These are phyloP conservation scores for Drosophila pseudotakahashii DNA, from an alignment of 2,888 invertebrate genomes.

Conservation along the genomic window DNA sequence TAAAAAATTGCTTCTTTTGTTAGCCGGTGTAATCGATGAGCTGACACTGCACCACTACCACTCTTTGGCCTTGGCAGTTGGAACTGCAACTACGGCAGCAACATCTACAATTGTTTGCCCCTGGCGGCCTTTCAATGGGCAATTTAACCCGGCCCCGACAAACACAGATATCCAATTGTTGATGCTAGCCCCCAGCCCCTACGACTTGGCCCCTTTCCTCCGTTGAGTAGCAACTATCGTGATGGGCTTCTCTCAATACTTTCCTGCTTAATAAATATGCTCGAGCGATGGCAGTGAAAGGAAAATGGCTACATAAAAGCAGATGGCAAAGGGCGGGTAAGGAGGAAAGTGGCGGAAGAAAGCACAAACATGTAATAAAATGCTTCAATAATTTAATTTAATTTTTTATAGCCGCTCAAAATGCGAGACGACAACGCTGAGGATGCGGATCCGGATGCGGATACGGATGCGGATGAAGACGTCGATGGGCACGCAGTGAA, in stretches of 20 bases:
- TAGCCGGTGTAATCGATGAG: conserved; percentile 42
- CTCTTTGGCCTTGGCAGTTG: conserved; percentile 29
- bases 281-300: conserved; percentile 29
- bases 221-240: conserved; percentile 59
- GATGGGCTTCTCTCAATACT: conserved; percentile 68
- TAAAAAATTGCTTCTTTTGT: not conserved
- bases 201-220: not conserved
- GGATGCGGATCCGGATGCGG: conserved; percentile 11
- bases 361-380: conserved; percentile 65
- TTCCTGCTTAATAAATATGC: conserved; percentile 63
- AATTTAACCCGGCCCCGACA: conserved; percentile 59
- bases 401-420: conserved; percentile 45
- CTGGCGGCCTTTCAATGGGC: conserved; percentile 73
- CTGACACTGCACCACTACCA: conserved; percentile 39
- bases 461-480: not conserved
- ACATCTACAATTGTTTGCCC: conserved; percentile 69
- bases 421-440: conserved; percentile 13
- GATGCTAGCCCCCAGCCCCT: conserved; percentile 18
- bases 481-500: conserved; percentile 15
- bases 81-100: conserved; percentile 19
- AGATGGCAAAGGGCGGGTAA: not conserved
- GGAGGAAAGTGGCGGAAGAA: conserved; percentile 7
- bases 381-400: conserved; percentile 68
- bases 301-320: conserved; percentile 9
- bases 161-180: conserved; percentile 59